Percentiles rank a stretch among this genome's conserved stretches.
These are phyloP conservation scores for Psettodes erumei DNA, from an alignment of 2,113 vertebrate species.

Conservation along the genomic window DNA sequence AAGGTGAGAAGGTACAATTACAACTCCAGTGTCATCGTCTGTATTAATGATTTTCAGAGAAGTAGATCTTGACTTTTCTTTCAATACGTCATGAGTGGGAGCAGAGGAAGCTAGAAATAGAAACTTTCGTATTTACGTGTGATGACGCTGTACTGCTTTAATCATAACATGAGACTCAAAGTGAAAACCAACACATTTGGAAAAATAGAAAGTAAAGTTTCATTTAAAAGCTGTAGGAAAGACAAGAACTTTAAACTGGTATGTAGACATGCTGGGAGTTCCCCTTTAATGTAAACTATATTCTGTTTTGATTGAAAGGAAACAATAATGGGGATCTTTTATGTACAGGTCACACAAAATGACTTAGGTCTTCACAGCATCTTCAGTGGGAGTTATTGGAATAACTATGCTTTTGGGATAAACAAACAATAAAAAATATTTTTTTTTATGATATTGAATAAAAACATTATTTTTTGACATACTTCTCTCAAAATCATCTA, in stretches of 20 bases:
- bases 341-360: conserved; percentile 64
- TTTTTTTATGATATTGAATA: conserved; percentile 36
- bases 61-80: background rate
- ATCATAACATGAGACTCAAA: conserved; percentile 48
- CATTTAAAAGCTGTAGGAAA: conserved; percentile 42
- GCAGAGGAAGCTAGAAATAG: background rate
- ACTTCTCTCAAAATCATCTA: conserved; percentile 50
- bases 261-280: conserved; percentile 21
- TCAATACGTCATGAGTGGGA: conserved; percentile 1
- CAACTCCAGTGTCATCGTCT: background rate
- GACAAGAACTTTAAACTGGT: conserved; percentile 22
- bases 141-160: background rate
- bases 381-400: conserved; percentile 72
- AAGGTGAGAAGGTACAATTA: conserved; percentile 23
- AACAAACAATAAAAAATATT: conserved; percentile 54
- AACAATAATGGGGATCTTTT: conserved; percentile 54
- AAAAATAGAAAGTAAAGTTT: conserved; percentile 22
- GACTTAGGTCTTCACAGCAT: conserved; percentile 65
- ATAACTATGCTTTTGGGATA: conserved; percentile 73
- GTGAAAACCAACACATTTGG: conserved; percentile 31
- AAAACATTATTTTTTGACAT: conserved; percentile 67
- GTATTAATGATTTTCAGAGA: conserved; percentile 11
- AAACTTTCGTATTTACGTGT: background rate
- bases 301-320: conserved; percentile 48
- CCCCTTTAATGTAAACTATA: conserved; percentile 53